Conservation (phyloP, 2,113 vertebrate genomes). For the Bubo scandiacus region DNA sequence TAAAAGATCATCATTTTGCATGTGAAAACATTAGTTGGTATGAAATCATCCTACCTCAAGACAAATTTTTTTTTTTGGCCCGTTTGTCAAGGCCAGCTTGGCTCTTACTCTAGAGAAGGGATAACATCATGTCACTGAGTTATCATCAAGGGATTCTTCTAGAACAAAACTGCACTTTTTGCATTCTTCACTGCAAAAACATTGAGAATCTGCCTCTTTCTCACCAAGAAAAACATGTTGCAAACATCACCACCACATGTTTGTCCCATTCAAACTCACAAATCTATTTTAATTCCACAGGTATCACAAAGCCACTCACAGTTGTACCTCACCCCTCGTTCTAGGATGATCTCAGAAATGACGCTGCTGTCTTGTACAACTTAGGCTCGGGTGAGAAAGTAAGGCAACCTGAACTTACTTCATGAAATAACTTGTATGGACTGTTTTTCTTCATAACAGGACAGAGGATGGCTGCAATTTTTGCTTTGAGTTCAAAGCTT, state of each 20-base stretch:
- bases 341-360: not conserved
- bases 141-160: not conserved
- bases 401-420: not conserved
- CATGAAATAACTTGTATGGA: not conserved
- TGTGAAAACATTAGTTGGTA: not conserved
- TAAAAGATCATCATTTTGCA: not conserved
- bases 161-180: not conserved
- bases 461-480: not conserved
- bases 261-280: not conserved
- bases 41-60: not conserved
- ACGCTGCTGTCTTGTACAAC: not conserved
- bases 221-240: not conserved
- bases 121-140: not conserved
- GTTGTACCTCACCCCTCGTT: too few species aligned
- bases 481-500: not conserved
- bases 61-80: not conserved
- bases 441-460: not conserved
- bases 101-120: not conserved
- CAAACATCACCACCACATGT: not conserved
- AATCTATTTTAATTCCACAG: not conserved
- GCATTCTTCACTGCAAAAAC: not conserved
- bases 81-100: not conserved
- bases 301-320: not conserved
- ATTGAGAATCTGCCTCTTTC: not conserved
- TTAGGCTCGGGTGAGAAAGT: not conserved